Evolutionary conservation across 1,140 invertebrate species (phyloP).

Genomic region (Hyphantria cunea): DNA sequence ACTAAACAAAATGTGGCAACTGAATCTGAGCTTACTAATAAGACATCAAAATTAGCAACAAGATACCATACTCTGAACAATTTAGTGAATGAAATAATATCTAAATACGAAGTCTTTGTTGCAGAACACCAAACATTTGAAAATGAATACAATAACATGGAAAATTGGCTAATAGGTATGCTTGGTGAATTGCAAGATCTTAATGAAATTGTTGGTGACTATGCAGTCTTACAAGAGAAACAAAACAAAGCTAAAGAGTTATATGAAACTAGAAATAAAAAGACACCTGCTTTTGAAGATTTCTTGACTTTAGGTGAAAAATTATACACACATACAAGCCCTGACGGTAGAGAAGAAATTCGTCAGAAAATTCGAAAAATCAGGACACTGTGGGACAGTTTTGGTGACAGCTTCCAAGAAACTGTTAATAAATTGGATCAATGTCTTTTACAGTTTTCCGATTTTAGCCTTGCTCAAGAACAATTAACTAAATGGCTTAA

Average conservation of each 20-base stretch:
- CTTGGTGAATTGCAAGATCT: conserved; percentile 88
- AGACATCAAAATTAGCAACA: conserved; percentile 90
- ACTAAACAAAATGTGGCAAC: conserved; percentile 88
- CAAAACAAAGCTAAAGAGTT: conserved; percentile 92
- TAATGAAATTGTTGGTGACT: conserved; percentile 93
- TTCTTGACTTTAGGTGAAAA: conserved; percentile 95
- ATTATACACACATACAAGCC: conserved; percentile 95
- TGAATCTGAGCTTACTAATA: conserved; percentile 88
- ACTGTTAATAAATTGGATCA: conserved; percentile 92
- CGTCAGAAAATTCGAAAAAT: conserved; percentile 93
- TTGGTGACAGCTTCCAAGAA: conserved; percentile 91
- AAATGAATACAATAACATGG: conserved; percentile 88
- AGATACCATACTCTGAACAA: conserved; percentile 94
- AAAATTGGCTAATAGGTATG: conserved; percentile 88
- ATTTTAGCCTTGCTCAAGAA: conserved; percentile 93
- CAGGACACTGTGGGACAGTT: conserved; percentile 92
- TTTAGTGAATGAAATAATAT: conserved; percentile 89
- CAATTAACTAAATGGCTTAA: conserved; percentile 96
- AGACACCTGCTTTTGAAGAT: conserved; percentile 91
- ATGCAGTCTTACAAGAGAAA: conserved; percentile 91
- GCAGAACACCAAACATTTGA: conserved; percentile 94
- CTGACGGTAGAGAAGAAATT: conserved; percentile 95
- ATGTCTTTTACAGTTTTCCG: conserved; percentile 94
- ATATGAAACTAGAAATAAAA: conserved; percentile 90
- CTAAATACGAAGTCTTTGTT: conserved; percentile 91